A percentile compares a stretch with the other conserved stretches of the same genome.
Evolutionary conservation across 2,113 vertebrate species (phyloP).

Genomic region (Cyanistes caeruleus): DNA sequence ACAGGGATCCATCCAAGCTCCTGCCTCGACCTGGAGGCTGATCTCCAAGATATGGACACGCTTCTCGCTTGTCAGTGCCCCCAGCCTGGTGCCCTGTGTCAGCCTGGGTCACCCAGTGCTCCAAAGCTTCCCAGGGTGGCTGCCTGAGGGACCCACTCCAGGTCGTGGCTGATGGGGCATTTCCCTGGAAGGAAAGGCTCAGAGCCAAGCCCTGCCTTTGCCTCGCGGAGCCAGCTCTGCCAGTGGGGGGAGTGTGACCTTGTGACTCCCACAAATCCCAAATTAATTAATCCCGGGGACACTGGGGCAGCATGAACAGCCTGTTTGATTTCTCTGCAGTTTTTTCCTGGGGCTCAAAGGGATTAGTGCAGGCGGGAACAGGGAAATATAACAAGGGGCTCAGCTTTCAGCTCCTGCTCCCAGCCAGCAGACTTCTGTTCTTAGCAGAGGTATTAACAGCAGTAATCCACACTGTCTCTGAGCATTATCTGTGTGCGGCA

Average conservation of each 20-base stretch:
- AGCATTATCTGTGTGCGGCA: constrained; percentile 29
- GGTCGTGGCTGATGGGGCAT: not conserved
- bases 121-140: not conserved
- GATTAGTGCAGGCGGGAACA: constrained; percentile 78
- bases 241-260: constrained; percentile 49
- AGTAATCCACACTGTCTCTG: constrained; percentile 67
- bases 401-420: constrained; percentile 76
- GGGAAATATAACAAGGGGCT: constrained; percentile 75
- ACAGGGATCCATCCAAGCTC: not conserved
- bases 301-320: constrained; percentile 67
- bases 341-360: constrained; percentile 75
- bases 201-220: not conserved
- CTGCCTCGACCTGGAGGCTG: not conserved
- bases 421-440: constrained; percentile 76
- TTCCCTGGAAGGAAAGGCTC: not conserved
- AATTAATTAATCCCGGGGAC: constrained; percentile 81
- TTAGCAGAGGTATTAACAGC: constrained; percentile 71
- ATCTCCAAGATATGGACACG: accelerated
- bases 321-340: constrained; percentile 71
- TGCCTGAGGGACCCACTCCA: not conserved
- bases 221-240: not conserved
- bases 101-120: not conserved
- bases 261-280: constrained; percentile 78
- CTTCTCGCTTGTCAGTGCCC: not conserved
- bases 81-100: not conserved